Evolutionary conservation across 1,140 invertebrate species (phyloP).

Genomic region (Pantala flavescens): DNA sequence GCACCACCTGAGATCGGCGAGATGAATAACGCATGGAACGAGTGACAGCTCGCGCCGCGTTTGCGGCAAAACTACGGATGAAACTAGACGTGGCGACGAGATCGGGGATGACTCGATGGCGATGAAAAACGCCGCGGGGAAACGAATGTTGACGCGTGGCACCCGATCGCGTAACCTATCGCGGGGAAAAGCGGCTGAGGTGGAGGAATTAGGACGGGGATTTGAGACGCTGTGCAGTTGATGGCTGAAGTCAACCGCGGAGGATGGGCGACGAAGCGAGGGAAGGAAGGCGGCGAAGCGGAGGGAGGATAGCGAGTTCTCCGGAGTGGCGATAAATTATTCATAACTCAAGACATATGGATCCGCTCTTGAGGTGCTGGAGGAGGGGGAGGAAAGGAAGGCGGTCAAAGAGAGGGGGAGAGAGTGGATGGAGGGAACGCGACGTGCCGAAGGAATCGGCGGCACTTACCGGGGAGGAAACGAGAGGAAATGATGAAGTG

Average conservation of each 20-base stretch:
- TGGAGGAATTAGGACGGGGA: background rate
- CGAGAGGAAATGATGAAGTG: too few species aligned
- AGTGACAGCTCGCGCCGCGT: too few species aligned
- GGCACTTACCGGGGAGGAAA: too few species aligned
- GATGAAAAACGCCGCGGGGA: too few species aligned
- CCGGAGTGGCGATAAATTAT: constrained; percentile 9
- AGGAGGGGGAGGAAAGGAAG: background rate
- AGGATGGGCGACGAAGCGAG: background rate
- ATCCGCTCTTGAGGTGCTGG: background rate
- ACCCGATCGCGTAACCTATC: background rate
- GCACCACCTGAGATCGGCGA: too few species aligned
- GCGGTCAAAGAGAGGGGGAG: too few species aligned
- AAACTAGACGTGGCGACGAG: too few species aligned
- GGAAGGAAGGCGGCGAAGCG: background rate
- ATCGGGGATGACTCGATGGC: too few species aligned
- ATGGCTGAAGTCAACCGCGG: constrained; percentile 2
- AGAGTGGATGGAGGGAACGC: too few species aligned
- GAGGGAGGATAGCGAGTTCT: background rate
- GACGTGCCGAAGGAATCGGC: too few species aligned
- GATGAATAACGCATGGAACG: too few species aligned
- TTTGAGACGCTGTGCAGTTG: background rate
- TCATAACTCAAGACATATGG: constrained; percentile 2
- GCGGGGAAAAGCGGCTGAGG: background rate
- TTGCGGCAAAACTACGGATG: too few species aligned
- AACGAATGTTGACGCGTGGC: background rate